Evolutionary conservation across 2,113 vertebrate genomes (phyloP).

Genomic region (Pteronura brasiliensis): DNA sequence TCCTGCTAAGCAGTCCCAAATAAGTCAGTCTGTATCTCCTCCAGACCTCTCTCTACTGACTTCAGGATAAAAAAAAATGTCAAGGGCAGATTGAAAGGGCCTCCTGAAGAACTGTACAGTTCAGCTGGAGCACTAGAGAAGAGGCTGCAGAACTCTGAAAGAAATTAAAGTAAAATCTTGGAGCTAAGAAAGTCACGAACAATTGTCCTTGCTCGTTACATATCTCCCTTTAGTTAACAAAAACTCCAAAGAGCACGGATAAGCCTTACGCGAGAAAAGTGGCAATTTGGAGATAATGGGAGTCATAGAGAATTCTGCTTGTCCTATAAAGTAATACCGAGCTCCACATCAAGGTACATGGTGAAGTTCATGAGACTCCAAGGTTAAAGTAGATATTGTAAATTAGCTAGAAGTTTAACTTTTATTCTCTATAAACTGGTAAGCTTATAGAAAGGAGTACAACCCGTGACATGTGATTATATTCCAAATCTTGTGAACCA

Average conservation of each 20-base stretch:
- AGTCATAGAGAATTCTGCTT: not conserved
- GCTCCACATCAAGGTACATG: not conserved
- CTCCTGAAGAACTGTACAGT: not conserved
- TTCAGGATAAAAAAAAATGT: not conserved
- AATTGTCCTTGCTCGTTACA: not conserved
- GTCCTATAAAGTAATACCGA: not conserved
- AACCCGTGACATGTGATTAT: not conserved
- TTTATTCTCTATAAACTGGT: not conserved
- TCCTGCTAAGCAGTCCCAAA: not conserved
- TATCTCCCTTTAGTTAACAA: not conserved
- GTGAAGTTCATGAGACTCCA: not conserved
- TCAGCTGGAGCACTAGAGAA: not conserved
- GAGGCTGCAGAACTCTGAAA: not conserved
- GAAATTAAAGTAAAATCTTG: not conserved
- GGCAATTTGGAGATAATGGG: not conserved
- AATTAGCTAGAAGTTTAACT: conserved; percentile 19
- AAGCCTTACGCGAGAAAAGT: not conserved
- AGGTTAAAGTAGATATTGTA: not conserved
- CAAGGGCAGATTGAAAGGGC: not conserved
- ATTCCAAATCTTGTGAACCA: conserved; percentile 33
- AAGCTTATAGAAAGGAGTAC: not conserved
- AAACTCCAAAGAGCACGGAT: not conserved
- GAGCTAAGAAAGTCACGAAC: not conserved
- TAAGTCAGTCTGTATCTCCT: not conserved
- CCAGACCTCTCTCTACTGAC: not conserved